phyloP scores from a whole-genome alignment of 2,113 vertebrate genomes.

The Brevimyrus niger region DNA sequence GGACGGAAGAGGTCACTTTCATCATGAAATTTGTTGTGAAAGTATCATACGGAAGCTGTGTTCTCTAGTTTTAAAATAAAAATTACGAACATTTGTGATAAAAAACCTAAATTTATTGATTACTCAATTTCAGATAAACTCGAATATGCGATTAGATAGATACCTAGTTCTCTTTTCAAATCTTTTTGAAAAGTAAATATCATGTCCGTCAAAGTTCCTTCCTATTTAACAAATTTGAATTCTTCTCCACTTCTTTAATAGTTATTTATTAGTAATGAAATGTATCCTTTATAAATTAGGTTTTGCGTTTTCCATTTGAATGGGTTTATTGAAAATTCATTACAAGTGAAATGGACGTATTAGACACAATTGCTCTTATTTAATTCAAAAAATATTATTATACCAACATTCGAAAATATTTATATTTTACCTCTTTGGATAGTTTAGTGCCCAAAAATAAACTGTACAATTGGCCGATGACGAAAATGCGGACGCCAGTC shows the following conservation, averaged over 20 bases:
- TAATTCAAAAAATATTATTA: not conserved
- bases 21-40: conserved; percentile 7
- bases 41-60: conserved; percentile 3
- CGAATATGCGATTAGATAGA: not conserved
- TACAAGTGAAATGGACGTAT: not conserved
- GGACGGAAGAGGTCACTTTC: not conserved
- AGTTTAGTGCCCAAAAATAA: not conserved
- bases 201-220: not conserved
- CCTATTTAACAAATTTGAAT: not conserved
- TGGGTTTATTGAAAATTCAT: not conserved
- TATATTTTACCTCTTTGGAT: not conserved
- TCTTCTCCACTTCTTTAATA: not conserved
- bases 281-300: not conserved
- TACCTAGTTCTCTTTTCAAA: not conserved
- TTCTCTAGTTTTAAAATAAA: not conserved
- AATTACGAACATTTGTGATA: not conserved
- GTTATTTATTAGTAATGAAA: not conserved
- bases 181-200: not conserved
- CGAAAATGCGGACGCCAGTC: not conserved
- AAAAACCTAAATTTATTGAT: not conserved
- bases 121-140: not conserved
- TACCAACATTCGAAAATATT: not conserved
- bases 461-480: not conserved
- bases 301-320: not conserved
- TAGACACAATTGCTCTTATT: not conserved